These are phyloP conservation scores for Hylaea fasciaria DNA, from an alignment of 2,888 invertebrate species.

Conservation along the genomic window DNA sequence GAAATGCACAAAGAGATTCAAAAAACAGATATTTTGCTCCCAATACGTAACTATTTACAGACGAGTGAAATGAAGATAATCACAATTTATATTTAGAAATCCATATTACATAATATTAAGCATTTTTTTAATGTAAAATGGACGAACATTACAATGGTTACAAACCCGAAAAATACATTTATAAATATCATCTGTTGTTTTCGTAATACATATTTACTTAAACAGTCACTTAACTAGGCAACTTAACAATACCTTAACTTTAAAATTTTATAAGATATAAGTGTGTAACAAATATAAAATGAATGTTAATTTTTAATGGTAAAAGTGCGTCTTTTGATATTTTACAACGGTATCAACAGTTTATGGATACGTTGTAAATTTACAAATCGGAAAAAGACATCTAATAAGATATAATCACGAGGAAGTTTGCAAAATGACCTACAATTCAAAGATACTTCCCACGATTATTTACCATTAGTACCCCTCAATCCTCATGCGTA, in stretches of 20 bases:
- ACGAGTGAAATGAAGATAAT: slow-evolving; percentile 48
- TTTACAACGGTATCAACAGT: slow-evolving; percentile 46
- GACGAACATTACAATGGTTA: slow-evolving; percentile 71
- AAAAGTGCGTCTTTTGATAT: slow-evolving; percentile 54
- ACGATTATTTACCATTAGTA: too few species aligned
- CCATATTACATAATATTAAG: slow-evolving; percentile 65
- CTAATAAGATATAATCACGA: slow-evolving; percentile 8
- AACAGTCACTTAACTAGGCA: slow-evolving; percentile 71
- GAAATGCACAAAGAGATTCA: slow-evolving; percentile 82
- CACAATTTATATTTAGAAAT: slow-evolving; percentile 69
- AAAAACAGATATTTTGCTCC: slow-evolving; percentile 73
- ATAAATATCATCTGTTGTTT: slow-evolving; percentile 38
- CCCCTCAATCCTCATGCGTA: too few species aligned
- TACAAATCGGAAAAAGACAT: slow-evolving; percentile 13
- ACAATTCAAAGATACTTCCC: too few species aligned
- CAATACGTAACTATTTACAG: slow-evolving; percentile 50
- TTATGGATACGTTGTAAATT: slow-evolving; percentile 49
- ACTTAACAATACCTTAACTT: slow-evolving; percentile 71
- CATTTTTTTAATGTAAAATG: slow-evolving; percentile 67
- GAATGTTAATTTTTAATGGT: slow-evolving; percentile 44
- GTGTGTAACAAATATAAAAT: slow-evolving; percentile 51
- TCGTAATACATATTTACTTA: slow-evolving; percentile 55
- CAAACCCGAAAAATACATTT: slow-evolving; percentile 59
- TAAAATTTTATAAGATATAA: slow-evolving; percentile 46
- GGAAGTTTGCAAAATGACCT: slow-evolving; percentile 24